phyloP scores from a whole-genome alignment of 2,113 vertebrate species.

The Hemibates koningsi region DNA sequence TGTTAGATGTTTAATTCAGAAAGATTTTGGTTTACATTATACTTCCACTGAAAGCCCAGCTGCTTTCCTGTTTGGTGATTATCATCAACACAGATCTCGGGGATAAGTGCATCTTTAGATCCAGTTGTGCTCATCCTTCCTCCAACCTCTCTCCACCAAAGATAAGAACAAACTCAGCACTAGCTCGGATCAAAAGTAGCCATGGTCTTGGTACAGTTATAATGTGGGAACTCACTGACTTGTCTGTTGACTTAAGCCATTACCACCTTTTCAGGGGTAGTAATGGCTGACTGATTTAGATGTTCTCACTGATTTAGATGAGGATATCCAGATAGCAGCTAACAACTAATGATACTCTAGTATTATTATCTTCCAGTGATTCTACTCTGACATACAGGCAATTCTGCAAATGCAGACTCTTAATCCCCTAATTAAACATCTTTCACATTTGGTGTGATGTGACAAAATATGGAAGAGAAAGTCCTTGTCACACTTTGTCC shows the following conservation, averaged over 20 bases:
- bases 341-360: not conserved
- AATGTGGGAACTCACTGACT: not conserved
- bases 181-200: not conserved
- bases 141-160: not conserved
- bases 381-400: not conserved
- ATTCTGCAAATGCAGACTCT: not conserved
- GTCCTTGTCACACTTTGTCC: not conserved
- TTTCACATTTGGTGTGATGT: not conserved
- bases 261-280: not conserved
- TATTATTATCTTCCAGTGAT: not conserved
- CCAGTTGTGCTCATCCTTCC: not conserved
- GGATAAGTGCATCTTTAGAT: not conserved
- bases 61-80: not conserved
- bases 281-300: not conserved
- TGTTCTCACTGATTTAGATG: not conserved
- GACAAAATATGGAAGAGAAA: not conserved
- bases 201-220: not conserved
- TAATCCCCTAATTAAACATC: not conserved
- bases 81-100: not conserved
- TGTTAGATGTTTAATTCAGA: not conserved
- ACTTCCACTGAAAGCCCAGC: not conserved
- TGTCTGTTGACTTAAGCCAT: not conserved
- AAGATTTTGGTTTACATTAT: not conserved
- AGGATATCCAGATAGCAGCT: not conserved
- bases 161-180: not conserved